Percentiles rank a stretch among this genome's conserved stretches.
These are phyloP conservation scores for Diachasmimorpha longicaudata DNA, from an alignment of 1,140 invertebrate species.

Conservation along the genomic window DNA sequence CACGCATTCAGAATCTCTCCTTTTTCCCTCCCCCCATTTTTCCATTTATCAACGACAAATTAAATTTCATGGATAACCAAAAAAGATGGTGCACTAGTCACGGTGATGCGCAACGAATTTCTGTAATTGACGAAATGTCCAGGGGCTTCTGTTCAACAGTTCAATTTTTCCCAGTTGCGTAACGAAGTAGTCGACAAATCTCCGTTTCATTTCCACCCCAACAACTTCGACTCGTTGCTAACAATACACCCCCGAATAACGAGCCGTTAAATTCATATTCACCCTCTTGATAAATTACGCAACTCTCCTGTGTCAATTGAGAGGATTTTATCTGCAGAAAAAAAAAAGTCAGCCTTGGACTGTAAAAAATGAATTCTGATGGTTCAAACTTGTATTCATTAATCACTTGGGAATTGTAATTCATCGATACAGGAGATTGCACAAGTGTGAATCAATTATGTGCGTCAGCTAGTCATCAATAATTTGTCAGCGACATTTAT, in stretches of 20 bases:
- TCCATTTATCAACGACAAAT: background rate
- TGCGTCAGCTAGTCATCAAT: background rate
- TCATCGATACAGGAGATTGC: too few species aligned
- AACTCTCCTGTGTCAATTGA: background rate
- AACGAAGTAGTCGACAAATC: background rate
- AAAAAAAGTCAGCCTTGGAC: background rate
- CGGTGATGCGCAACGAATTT: background rate
- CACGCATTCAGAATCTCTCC: too few species aligned
- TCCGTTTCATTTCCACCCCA: background rate
- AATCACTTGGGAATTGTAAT: background rate
- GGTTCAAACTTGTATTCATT: background rate
- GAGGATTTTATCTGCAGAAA: background rate
- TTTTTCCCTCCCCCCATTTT: too few species aligned
- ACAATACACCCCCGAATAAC: background rate
- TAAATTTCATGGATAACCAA: background rate
- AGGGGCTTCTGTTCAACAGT: background rate
- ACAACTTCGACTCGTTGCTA: background rate
- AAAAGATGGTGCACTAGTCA: background rate
- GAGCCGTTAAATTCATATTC: conserved; percentile 17
- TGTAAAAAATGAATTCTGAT: background rate
- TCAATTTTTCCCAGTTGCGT: background rate
- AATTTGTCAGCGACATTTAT: too few species aligned
- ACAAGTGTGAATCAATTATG: too few species aligned
- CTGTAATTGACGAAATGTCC: background rate
- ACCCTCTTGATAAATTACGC: conserved; percentile 20